These are phyloP conservation scores for Liasis olivaceus DNA, from an alignment of 2,797 vertebrate genomes.

Conservation along the genomic window DNA sequence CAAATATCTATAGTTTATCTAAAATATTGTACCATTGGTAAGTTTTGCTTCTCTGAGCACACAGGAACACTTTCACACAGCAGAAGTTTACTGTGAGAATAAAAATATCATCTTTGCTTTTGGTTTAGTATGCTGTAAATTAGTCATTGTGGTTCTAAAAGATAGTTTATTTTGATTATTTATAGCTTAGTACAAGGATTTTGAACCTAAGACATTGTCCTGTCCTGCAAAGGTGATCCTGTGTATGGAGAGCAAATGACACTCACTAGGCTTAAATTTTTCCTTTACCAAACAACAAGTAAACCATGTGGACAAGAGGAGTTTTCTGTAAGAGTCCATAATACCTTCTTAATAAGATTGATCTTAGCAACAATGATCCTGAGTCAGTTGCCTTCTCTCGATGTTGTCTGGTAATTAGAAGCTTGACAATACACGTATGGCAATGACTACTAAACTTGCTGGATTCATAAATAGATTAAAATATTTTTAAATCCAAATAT, in stretches of 20 bases:
- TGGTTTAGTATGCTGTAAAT: neutral
- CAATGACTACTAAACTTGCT: neutral
- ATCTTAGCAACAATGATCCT: neutral
- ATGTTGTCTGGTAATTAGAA: neutral
- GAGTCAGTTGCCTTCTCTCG: neutral
- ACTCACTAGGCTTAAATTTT: neutral
- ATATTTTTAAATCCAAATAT: neutral
- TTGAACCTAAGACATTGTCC: neutral
- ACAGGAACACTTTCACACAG: neutral
- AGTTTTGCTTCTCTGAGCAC: neutral
- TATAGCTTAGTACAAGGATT: neutral
- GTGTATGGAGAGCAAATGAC: neutral
- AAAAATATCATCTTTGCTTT: neutral
- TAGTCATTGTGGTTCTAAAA: neutral
- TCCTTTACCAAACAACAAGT: neutral
- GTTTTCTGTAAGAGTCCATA: neutral
- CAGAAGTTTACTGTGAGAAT: neutral
- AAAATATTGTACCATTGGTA: neutral
- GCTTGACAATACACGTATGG: neutral
- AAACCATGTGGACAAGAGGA: neutral
- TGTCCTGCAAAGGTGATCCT: neutral
- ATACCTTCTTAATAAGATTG: neutral
- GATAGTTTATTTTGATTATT: neutral
- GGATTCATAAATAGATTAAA: neutral
- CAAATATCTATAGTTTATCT: rapidly evolving